Evolutionary conservation across 2,888 invertebrate genomes (phyloP).

Genomic region (Pantelozetes paolii): DNA sequence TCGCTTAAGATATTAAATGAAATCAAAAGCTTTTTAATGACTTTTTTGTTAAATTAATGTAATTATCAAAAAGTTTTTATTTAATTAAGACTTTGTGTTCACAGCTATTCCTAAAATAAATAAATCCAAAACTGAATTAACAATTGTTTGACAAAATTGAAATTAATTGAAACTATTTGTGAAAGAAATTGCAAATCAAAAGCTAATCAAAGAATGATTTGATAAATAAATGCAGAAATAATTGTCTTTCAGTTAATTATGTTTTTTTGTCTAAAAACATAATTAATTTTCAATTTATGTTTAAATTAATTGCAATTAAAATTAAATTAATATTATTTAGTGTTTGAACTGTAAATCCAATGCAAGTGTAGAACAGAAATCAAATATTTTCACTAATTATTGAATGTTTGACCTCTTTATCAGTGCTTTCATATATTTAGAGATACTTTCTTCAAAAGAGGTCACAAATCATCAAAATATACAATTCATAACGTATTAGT

Average conservation of each 20-base stretch:
- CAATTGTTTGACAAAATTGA: background rate
- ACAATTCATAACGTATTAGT: background rate
- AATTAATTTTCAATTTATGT: background rate
- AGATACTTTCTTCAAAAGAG: conserved; percentile 23
- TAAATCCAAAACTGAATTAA: background rate
- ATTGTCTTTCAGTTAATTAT: background rate
- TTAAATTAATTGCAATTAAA: background rate
- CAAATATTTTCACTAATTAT: conserved; percentile 25
- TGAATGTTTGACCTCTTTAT: conserved; percentile 15
- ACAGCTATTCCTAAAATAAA: conserved; percentile 15
- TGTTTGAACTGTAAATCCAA: conserved; percentile 17
- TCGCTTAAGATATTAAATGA: no score
- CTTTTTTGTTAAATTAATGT: no score
- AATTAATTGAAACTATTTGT: background rate
- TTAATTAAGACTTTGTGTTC: background rate
- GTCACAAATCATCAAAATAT: conserved; percentile 24
- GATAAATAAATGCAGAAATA: background rate
- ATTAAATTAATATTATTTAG: background rate
- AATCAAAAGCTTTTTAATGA: conserved; percentile 1
- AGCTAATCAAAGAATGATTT: conserved; percentile 3
- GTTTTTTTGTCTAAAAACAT: background rate
- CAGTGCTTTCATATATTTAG: background rate
- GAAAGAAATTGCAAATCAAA: no score
- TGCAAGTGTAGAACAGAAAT: conserved; percentile 8
- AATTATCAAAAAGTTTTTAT: background rate